Evolutionary conservation across 1,140 invertebrate species (phyloP).

Genomic region (Cheumatopsyche charites): DNA sequence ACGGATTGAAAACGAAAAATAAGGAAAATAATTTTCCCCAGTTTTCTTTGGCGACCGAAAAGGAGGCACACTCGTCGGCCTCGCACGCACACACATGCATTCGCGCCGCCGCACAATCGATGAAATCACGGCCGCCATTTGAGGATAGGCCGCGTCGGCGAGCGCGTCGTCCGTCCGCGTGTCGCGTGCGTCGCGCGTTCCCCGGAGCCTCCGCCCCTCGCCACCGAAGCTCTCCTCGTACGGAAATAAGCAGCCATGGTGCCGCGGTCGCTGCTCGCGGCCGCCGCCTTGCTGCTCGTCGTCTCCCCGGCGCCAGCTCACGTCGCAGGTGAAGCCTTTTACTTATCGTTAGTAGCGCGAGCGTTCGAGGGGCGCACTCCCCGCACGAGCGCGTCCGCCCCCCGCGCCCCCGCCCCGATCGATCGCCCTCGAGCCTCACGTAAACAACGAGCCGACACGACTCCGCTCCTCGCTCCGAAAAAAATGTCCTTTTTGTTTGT

Average conservation of each 20-base stretch:
- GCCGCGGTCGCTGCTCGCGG: conserved; percentile 10
- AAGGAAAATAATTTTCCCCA: no score
- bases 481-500: neutral
- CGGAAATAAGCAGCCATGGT: conserved; percentile 9
- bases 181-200: neutral
- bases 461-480: neutral
- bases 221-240: no score
- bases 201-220: neutral
- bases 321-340: neutral
- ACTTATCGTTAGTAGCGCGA: neutral
- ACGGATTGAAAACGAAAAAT: no score
- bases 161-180: neutral
- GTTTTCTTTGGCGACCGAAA: no score
- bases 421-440: conserved; percentile 3
- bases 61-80: no score
- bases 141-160: conserved; percentile 13
- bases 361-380: neutral
- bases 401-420: neutral
- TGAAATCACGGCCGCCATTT: conserved; percentile 34
- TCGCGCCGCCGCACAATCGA: conserved; percentile 15
- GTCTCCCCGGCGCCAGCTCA: conserved; percentile 2
- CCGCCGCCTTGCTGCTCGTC: conserved; percentile 6
- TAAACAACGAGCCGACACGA: conserved; percentile 8
- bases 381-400: neutral
- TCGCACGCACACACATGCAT: neutral